These are phyloP conservation scores for Calliopsis andreniformis DNA, from an alignment of 1,140 invertebrate species.

Conservation along the genomic window DNA sequence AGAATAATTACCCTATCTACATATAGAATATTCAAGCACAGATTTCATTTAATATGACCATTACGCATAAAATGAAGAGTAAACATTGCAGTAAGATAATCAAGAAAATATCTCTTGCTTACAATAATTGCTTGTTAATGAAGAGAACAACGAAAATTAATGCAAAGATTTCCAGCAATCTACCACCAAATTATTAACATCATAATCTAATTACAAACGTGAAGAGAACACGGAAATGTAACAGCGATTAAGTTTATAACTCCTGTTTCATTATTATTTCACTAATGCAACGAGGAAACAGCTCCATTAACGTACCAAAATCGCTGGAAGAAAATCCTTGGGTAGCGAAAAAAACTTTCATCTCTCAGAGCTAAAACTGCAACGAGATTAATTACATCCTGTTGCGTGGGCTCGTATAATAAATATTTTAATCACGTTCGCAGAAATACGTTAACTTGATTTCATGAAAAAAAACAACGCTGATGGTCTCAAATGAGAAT, in stretches of 20 bases:
- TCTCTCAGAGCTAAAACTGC: no score
- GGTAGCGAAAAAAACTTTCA: background rate
- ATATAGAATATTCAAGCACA: no score
- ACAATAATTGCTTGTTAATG: background rate
- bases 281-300: background rate
- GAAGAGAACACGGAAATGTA: background rate
- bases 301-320: slow-evolving; percentile 6
- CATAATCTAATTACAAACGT: slow-evolving; percentile 12
- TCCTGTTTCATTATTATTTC: slow-evolving; percentile 5
- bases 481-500: no score
- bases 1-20: no score
- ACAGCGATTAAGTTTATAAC: slow-evolving; percentile 23
- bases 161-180: background rate
- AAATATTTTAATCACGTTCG: background rate
- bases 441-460: background rate
- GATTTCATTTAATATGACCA: no score
- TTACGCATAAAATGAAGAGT: background rate
- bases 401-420: background rate
- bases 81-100: background rate
- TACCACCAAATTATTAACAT: background rate
- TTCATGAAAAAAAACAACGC: background rate
- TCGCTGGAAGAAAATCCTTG: no score
- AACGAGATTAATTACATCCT: slow-evolving; percentile 3
- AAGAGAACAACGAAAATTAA: slow-evolving; percentile 2
- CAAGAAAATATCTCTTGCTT: background rate